Evolutionary conservation across 2,113 vertebrate genomes (phyloP), one percentile per base, ranked within the genome.

Genomic region (Chlamydotis undulata): DNA sequence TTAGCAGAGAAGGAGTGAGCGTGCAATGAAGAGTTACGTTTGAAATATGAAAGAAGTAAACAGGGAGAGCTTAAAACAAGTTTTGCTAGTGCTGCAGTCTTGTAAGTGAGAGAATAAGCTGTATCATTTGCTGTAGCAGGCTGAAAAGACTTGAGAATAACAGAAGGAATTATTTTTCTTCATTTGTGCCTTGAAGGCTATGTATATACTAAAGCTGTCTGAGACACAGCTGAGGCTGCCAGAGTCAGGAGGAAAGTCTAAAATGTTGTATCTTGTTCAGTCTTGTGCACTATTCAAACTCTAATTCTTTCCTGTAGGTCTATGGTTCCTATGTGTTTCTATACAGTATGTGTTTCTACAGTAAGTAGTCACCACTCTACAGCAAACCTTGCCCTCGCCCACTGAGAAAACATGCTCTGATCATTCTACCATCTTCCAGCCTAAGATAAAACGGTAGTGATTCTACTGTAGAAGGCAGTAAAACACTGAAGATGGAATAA

Each of bases 41-140:
- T 90, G 78, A 91, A 94, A 83, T 87, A 55, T 5, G 45, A 83
- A 41, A 84, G 76, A 94, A 96, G 87, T 82, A 60, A 89, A 82
- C 17, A 85, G 23, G 16, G 39, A 82, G 22, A 77, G 24, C 28
- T 87, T 93, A 63, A 79, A 83, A 41, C 9, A 79, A 83, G 9
- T 87, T 81, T 64, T 79, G 26, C 65, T 91, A 28, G 16, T 79
- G n/a, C 49, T 87, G 24, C 35, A 37, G 37, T 87, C 63, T 91
- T 73, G 11, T 21, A 52, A 60, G 63, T 61, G 55, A 81, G 81
- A 57, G 19, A 92, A 91, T 73, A 59, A 91, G 45, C 39, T 39
- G 56, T 26, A 35, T 79, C 10, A 29, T 91, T 82, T 92, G 24
- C 35, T 94, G 53, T 28, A 73, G 37, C 17, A 55, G 63, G 7